Conservation (phyloP, 2,888 invertebrate genomes). For the Dendrolimus pini region DNA sequence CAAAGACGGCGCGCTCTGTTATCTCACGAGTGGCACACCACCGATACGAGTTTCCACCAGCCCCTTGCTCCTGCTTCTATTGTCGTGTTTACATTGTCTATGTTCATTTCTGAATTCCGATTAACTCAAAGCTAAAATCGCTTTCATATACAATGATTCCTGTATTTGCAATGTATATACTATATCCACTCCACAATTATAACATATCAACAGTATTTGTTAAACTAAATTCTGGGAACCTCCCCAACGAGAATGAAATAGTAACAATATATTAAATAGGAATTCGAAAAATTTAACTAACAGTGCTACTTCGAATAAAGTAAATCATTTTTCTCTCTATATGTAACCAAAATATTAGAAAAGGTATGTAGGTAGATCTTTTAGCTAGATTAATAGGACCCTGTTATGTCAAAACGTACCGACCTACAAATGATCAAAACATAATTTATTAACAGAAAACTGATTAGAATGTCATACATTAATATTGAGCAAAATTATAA, state of each 20-base stretch:
- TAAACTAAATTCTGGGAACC: background rate
- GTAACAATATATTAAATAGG: background rate
- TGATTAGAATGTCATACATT: no score
- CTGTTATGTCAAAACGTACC: no score
- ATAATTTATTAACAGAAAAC: no score
- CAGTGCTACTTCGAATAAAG: no score
- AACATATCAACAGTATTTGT: background rate
- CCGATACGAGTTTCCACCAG: slow-evolving; percentile 59
- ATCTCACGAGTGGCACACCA: slow-evolving; percentile 68
- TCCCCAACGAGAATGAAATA: background rate
- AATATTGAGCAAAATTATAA: no score
- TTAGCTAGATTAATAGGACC: no score
- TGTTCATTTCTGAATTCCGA: slow-evolving; percentile 68
- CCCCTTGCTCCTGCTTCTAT: slow-evolving; percentile 55
- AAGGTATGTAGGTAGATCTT: no score
- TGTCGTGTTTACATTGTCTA: slow-evolving; percentile 74
- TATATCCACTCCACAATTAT: background rate
- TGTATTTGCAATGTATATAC: background rate
- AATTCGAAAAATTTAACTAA: background rate
- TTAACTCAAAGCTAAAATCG: slow-evolving; percentile 54
- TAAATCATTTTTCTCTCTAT: no score
- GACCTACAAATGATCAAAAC: no score
- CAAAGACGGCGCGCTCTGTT: slow-evolving; percentile 64
- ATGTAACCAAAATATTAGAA: no score
- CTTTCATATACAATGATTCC: slow-evolving; percentile 1